A percentile compares a stretch with the other conserved stretches of the same genome.
phyloP scores from a whole-genome alignment of 2,113 vertebrate species.

The Turnix velox region DNA sequence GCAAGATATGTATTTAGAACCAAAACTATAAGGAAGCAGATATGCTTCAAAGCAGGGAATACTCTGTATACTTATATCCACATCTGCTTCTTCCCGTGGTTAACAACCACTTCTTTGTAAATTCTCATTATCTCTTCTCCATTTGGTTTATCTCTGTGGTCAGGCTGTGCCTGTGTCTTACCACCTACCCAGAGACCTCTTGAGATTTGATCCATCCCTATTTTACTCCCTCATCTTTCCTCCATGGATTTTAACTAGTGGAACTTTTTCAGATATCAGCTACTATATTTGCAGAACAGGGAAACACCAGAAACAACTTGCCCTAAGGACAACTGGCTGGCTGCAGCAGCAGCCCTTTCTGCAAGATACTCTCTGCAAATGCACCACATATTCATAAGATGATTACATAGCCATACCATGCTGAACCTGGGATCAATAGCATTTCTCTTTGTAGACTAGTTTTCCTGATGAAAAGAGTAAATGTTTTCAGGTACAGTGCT shows the following conservation, averaged over 20 bases:
- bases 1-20: not conserved
- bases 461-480: not conserved
- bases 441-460: not conserved
- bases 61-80: no score
- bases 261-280: not conserved
- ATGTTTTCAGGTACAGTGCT: not conserved
- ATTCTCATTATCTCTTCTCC: not conserved
- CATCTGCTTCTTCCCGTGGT: rapidly evolving
- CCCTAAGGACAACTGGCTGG: not conserved
- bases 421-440: not conserved
- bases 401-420: not conserved
- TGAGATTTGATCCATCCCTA: rapidly evolving
- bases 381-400: not conserved
- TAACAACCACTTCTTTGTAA: not conserved
- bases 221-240: not conserved
- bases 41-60: not conserved
- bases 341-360: not conserved
- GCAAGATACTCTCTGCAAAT: not conserved
- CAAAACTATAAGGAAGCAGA: rapidly evolving
- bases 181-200: not conserved
- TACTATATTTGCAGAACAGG: not conserved
- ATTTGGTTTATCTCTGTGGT: not conserved
- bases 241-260: not conserved
- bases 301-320: not conserved
- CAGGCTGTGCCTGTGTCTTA: not conserved